Conservation (phyloP, 2,797 vertebrate species). For the Phoebastria nigripes region DNA sequence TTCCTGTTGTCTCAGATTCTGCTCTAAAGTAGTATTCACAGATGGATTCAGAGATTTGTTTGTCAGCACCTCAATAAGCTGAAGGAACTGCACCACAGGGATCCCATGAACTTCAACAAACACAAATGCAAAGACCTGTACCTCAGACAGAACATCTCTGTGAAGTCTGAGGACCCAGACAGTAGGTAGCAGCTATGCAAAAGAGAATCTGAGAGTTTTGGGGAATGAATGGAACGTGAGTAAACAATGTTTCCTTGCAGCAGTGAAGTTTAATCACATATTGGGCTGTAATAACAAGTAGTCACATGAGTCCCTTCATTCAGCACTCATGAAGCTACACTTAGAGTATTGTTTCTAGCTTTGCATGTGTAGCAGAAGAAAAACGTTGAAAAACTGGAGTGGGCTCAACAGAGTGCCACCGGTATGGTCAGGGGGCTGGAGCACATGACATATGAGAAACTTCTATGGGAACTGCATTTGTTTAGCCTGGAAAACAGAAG, state of each 20-base stretch:
- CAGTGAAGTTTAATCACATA: neutral
- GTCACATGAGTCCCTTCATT: neutral
- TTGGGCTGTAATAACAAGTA: neutral
- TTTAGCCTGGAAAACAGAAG: neutral
- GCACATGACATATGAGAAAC: fast-evolving
- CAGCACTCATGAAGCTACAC: neutral
- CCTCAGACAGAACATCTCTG: neutral
- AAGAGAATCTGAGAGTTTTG: neutral
- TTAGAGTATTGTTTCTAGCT: neutral
- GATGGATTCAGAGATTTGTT: neutral
- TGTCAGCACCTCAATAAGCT: neutral
- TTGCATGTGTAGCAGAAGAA: neutral
- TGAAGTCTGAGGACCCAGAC: neutral
- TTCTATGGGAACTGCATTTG: neutral
- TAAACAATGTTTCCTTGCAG: neutral
- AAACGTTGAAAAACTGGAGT: neutral
- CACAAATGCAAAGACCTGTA: neutral
- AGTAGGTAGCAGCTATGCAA: neutral
- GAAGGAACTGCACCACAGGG: neutral
- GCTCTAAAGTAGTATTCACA: neutral
- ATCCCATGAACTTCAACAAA: neutral
- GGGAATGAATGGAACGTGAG: neutral
- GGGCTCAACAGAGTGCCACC: neutral
- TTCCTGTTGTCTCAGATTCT: neutral
- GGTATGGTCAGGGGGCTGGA: neutral